Conservation (phyloP, 1,140 invertebrate genomes). For the Macrostomum lignano region DNA sequence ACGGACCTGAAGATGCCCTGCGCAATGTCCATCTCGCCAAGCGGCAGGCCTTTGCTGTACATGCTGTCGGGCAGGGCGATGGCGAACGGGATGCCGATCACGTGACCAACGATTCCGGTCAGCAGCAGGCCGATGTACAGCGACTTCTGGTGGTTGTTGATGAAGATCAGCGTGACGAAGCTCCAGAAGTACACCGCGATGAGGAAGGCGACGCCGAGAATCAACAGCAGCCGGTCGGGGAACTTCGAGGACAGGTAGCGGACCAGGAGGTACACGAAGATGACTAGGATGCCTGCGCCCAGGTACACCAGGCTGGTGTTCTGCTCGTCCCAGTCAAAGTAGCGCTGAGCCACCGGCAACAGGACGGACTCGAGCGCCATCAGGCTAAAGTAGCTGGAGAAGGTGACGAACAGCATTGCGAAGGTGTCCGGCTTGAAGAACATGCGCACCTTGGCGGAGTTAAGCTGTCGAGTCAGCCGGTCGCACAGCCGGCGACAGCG, state of each 20-base stretch:
- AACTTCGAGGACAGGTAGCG: no score
- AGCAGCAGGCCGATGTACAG: background rate
- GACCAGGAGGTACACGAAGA: no score
- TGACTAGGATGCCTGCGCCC: no score
- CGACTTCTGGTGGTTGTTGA: background rate
- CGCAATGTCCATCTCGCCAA: slow-evolving; percentile 1
- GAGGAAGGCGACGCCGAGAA: no score
- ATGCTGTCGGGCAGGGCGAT: slow-evolving; percentile 1
- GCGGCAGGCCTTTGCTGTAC: background rate
- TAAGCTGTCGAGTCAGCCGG: background rate
- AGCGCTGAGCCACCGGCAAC: background rate
- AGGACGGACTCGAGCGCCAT: slow-evolving; percentile 3
- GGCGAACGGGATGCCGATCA: background rate
- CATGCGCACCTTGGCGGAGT: background rate
- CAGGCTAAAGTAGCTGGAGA: background rate
- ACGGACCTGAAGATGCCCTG: background rate
- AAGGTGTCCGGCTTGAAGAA: background rate
- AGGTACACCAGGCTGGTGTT: slow-evolving; percentile 3
- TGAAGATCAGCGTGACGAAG: slow-evolving; percentile 1
- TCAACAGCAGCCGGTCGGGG: no score
- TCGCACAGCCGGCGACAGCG: background rate
- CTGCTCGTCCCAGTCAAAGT: background rate
- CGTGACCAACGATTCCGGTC: background rate
- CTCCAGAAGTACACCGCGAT: no score
- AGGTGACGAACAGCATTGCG: slow-evolving; percentile 3